These are phyloP conservation scores for Panulirus ornatus DNA, from an alignment of 1,140 invertebrate genomes.

Conservation along the genomic window DNA sequence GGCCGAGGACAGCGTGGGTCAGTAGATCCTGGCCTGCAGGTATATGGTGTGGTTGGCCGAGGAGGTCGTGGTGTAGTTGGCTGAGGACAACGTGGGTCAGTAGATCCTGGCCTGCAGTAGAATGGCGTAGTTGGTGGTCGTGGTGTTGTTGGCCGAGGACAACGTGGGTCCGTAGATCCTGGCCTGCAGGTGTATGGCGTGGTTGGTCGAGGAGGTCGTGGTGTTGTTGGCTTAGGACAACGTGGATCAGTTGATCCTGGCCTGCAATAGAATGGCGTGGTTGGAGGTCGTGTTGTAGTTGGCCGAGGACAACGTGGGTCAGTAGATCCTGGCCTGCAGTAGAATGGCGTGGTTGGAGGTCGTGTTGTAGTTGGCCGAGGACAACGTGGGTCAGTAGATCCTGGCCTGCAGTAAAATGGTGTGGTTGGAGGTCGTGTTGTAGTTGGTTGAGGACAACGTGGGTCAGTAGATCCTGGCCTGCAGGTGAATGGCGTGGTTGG, in stretches of 20 bases:
- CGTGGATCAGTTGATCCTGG: slow-evolving; percentile 76
- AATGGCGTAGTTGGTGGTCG: slow-evolving; percentile 12
- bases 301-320: slow-evolving; percentile 77
- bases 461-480: slow-evolving; percentile 31
- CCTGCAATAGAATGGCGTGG: background rate
- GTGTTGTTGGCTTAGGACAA: slow-evolving; percentile 75
- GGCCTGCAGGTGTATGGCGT: slow-evolving; percentile 76
- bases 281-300: slow-evolving; percentile 75
- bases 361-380: slow-evolving; percentile 45
- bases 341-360: slow-evolving; percentile 45
- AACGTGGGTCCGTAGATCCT: slow-evolving; percentile 77
- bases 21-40: slow-evolving; percentile 54
- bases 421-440: slow-evolving; percentile 6
- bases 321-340: slow-evolving; percentile 57
- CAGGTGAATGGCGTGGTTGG: background rate
- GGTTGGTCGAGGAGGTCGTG: background rate
- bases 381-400: slow-evolving; percentile 78
- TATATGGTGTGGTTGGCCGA: slow-evolving; percentile 37
- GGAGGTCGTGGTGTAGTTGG: slow-evolving; percentile 26
- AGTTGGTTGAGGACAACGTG: background rate
- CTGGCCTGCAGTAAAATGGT: slow-evolving; percentile 75
- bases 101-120: slow-evolving; percentile 77
- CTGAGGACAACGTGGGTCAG: slow-evolving; percentile 77
- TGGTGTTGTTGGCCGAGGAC: slow-evolving; percentile 72
- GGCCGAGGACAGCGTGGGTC: slow-evolving; percentile 78